Base-by-base conservation (phyloP, 1,140 invertebrate genomes). In the Orussus abietinus region DNA sequence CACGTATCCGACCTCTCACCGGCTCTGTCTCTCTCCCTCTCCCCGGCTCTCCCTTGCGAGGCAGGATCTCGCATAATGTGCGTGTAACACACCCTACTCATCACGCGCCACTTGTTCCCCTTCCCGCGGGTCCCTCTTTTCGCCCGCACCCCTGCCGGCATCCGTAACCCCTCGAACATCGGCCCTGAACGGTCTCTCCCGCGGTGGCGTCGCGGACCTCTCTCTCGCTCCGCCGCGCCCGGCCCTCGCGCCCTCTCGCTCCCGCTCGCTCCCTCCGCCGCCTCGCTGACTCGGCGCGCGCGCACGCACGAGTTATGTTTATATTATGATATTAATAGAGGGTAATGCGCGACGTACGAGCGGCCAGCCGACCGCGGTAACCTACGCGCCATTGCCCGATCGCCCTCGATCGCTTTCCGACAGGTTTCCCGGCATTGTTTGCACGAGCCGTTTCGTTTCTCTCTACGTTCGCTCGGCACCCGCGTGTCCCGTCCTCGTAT, bases 241-340 rank as follows among this genome's bases (percentile, higher is more conserved):
- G 11, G 19, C 26, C 18, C 15, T 1, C 25, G n/a, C 6, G n/a
- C 22, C 22, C 7, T 36, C 29, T 32, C 15, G 9, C 26, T 31
- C 41, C 26, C 26, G 30, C 17, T 26, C 36, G 6, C 18, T 4
- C 19, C 9, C 11, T 47, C 29, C 10, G 14, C 40, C 40, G n/a
- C 15, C 41, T 32, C 31, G n/a, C 36, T 34, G 31, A 33, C 45
- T 47, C 38, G 46, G 49, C 46, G 35, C 47, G 45, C 42, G 46
- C 44, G 47, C 42, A 45, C 43, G 36, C 42, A 48, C 47, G 49
- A 62, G 59, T 69, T 67, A 71, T 69, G 64, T 69, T 69, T 67
- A 69, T 67, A 69, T 69, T 71, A 69, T 61, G 66, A 71, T 71
- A 69, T 71, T 71, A 69, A 71, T 71, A 64, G 59, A 57, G 56